Evolutionary conservation across 2,113 vertebrate species (phyloP).

Genomic region (Cryptotis parvus): DNA sequence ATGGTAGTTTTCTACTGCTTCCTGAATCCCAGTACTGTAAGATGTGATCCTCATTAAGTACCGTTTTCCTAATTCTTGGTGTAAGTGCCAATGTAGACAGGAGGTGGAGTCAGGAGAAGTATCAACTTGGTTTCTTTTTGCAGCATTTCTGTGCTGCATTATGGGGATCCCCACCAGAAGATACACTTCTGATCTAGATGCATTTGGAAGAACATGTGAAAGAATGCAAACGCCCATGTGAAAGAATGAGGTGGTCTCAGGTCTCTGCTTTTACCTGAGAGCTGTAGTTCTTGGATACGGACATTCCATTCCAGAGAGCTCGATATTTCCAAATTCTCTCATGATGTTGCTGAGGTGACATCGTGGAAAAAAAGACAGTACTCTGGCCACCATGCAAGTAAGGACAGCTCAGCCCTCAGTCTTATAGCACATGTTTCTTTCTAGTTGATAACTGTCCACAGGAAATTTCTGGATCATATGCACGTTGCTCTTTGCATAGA

Average conservation of each 20-base stretch:
- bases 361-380: neutral
- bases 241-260: neutral
- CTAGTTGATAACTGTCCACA: neutral
- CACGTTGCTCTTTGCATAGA: neutral
- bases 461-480: neutral
- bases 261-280: neutral
- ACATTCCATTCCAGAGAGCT: neutral
- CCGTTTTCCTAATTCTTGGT: neutral
- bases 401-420: neutral
- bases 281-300: neutral
- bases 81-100: neutral
- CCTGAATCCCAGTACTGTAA: neutral
- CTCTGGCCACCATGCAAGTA: neutral
- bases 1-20: neutral
- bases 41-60: neutral
- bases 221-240: neutral
- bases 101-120: neutral
- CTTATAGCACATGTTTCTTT: neutral
- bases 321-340: neutral
- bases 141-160: neutral
- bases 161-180: neutral
- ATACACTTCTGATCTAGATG: neutral
- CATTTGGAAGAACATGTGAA: neutral
- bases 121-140: neutral
- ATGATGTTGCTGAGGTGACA: neutral